Base-by-base conservation (phyloP, 1,140 invertebrate genomes). In the Lasioglossum albipes region DNA sequence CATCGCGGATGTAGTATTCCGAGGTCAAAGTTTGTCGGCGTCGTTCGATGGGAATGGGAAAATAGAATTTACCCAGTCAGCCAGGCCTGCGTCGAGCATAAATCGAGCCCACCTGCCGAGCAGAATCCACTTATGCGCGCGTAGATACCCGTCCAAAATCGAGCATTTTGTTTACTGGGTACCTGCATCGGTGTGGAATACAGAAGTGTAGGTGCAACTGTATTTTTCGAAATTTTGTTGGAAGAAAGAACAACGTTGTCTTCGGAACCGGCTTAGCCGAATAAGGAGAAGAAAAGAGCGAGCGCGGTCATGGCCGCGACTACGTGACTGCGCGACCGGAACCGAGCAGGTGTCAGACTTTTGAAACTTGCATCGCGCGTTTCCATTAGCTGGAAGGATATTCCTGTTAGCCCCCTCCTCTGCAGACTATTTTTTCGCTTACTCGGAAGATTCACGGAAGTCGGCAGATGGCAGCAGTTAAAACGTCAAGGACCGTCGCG, bases 401-500 rank as follows among this genome's bases (percentile, higher is more conserved):
- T 79, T 74, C 65, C 67, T 71, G 16, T 12, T 69, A 70, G 6
- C 22, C 45, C 54, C 65, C 42, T 69, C 70, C 22, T 12, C 16
- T 3, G 42, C 12, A 5, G 0, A 7, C 22, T 18, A 31, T 9
- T 65, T 67, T 67, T 22, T 27, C 13, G 27, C 42, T 36, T 10
- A 31, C 3, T 20, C 20, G 31, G 18, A 36, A 42, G 22, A 27
- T 16, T 22, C 41, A 18, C 18, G 2, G 22, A 13, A 31, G 20
- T 65, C 74, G 7, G 36, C n/a, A 82, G 75, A 82, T 72, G 75
- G 75, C 75, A 78, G 52, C 68, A 72, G 68, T 69, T 64, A 77
- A 49, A 71, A 45, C 12, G 16, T 6, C 7, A 61, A 22, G 27
- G 66, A 69, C 57, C 31, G 0, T 64, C 61, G 18, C 22, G 61